A percentile compares a stretch with the other conserved stretches of the same genome.
Conservation (phyloP, 2,113 vertebrate species). For the Oreochromis tanganicae region DNA sequence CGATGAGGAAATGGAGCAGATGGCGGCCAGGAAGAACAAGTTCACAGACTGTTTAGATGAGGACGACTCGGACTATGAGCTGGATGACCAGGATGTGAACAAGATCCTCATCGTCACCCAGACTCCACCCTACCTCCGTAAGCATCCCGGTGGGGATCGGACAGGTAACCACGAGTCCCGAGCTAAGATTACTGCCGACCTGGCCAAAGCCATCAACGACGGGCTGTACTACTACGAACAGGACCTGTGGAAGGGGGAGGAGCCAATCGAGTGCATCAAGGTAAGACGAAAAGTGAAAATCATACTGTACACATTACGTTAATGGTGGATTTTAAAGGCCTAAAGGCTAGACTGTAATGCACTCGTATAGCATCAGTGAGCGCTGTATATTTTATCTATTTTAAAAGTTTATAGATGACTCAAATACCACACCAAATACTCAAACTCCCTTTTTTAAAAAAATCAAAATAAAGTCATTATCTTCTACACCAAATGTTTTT, state of each 20-base stretch:
- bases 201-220: slow-evolving; percentile 95
- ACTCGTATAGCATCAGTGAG: neutral
- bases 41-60: slow-evolving; percentile 97
- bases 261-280: slow-evolving; percentile 83
- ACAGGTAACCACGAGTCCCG: slow-evolving; percentile 93
- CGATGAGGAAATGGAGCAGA: slow-evolving; percentile 96
- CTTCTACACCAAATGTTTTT: neutral
- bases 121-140: slow-evolving; percentile 89
- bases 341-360: neutral
- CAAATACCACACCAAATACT: neutral
- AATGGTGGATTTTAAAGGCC: neutral
- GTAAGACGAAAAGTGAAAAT: slow-evolving; percentile 58
- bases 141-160: slow-evolving; percentile 89
- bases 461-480: neutral
- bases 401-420: neutral
- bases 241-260: slow-evolving; percentile 85
- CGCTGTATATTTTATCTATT: neutral
- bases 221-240: slow-evolving; percentile 97
- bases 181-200: slow-evolving; percentile 86
- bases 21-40: slow-evolving; percentile 90
- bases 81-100: slow-evolving; percentile 93
- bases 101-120: slow-evolving; percentile 98
- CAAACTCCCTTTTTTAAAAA: accelerated
- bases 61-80: slow-evolving; percentile 93
- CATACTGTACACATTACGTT: neutral